phyloP scores from a whole-genome alignment of 2,888 invertebrate genomes.

The Trachelus tabidus region DNA sequence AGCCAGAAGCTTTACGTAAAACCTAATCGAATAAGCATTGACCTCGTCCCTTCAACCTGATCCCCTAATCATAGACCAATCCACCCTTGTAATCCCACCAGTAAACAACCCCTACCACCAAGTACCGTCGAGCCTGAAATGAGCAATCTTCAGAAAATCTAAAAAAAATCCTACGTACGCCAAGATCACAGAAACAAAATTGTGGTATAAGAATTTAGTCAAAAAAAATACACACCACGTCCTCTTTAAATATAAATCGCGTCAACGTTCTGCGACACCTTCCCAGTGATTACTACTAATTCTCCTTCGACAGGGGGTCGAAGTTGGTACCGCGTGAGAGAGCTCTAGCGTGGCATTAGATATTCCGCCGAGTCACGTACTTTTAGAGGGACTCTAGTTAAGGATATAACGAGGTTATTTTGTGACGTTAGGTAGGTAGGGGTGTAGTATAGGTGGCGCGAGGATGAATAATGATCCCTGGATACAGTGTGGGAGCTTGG shows the following conservation, averaged over 20 bases:
- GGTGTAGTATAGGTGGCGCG: constrained; percentile 41
- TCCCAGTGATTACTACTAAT: background rate
- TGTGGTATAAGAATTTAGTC: background rate
- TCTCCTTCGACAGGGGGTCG: background rate
- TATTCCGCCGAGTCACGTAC: constrained; percentile 30
- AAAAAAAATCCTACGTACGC: background rate
- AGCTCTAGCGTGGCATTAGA: background rate
- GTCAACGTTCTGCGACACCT: background rate
- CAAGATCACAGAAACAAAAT: background rate
- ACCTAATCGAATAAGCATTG: background rate
- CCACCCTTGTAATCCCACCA: background rate
- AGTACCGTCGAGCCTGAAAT: background rate
- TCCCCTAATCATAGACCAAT: background rate
- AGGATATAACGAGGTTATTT: constrained; percentile 51
- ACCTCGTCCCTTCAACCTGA: background rate
- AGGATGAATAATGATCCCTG: constrained; percentile 60
- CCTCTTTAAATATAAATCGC: background rate
- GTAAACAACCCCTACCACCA: background rate
- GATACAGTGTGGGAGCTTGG: constrained; percentile 12
- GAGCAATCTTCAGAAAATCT: background rate
- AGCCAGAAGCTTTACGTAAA: background rate
- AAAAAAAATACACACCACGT: background rate
- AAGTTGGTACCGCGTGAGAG: background rate
- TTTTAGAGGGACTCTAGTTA: constrained; percentile 38
- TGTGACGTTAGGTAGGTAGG: constrained; percentile 36